Percentiles rank a stretch among this genome's conserved stretches.
Evolutionary conservation across 2,113 vertebrate genomes (phyloP).

Genomic region (Emydocephalus ijimae): DNA sequence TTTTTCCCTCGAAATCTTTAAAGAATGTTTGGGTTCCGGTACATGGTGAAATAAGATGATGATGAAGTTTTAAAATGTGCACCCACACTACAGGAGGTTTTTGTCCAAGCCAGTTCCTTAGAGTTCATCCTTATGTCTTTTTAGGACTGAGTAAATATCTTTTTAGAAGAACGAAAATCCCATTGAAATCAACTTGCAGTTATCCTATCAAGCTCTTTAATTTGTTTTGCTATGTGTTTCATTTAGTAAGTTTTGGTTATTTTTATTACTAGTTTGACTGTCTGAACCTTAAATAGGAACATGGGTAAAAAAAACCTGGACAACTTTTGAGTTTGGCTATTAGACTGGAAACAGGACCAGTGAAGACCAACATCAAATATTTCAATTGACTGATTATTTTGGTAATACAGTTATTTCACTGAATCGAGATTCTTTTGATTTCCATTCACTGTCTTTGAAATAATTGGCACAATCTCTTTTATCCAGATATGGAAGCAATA

Average conservation of each 20-base stretch:
- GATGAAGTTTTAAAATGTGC: neutral
- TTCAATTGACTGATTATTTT: neutral
- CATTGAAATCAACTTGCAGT: neutral
- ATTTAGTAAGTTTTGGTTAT: neutral
- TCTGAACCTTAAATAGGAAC: neutral
- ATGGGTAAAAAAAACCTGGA: neutral
- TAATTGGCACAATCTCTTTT: constrained; percentile 44
- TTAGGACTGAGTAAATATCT: neutral
- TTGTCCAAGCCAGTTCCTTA: neutral
- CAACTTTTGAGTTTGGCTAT: neutral
- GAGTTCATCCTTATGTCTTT: neutral
- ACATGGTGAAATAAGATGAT: neutral
- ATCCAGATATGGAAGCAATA: constrained; percentile 92
- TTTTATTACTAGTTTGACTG: neutral
- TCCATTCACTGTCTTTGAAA: neutral
- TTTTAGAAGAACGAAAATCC: neutral
- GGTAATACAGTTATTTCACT: neutral
- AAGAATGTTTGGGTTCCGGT: neutral
- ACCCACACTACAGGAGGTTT: neutral
- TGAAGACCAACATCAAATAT: neutral
- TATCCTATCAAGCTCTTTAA: neutral
- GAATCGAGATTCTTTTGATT: neutral
- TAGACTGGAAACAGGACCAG: neutral
- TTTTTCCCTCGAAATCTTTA: neutral
- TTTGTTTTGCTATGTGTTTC: neutral